Evolutionary conservation across 2,113 vertebrate species (phyloP).

Genomic region (Sander lucioperca): DNA sequence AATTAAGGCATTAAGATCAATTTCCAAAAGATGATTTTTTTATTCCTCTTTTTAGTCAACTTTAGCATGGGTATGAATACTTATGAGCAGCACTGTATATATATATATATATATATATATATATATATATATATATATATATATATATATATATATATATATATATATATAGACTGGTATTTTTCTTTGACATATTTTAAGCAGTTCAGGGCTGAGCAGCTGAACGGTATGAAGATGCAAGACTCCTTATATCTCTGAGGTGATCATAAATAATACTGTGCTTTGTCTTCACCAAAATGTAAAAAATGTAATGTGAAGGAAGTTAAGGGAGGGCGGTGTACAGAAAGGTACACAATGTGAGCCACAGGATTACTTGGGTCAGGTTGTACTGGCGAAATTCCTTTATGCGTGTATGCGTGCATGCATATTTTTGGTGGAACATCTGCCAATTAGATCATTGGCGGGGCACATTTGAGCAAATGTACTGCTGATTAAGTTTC

Average conservation of each 20-base stretch:
- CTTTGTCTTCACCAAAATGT: not conserved
- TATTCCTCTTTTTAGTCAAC: too few species aligned
- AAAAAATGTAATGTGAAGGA: not conserved
- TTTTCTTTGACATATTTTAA: too few species aligned
- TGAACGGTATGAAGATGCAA: not conserved
- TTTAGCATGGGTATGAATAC: too few species aligned
- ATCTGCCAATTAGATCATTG: slow-evolving; percentile 16
- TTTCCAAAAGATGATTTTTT: too few species aligned
- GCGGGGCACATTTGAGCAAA: slow-evolving; percentile 23
- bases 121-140: too few species aligned
- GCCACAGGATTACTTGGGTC: slow-evolving; percentile 3
- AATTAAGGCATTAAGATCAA: too few species aligned
- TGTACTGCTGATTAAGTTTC: slow-evolving; percentile 31
- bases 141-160: too few species aligned
- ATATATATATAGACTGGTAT: too few species aligned
- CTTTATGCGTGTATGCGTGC: not conserved
- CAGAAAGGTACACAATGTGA: not conserved
- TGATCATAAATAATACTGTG: not conserved
- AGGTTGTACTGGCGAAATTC: slow-evolving; percentile 5
- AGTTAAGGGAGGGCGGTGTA: not conserved
- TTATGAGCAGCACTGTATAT: too few species aligned
- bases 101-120: too few species aligned
- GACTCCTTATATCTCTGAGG: not conserved
- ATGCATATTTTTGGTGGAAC: not conserved
- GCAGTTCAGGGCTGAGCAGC: not conserved